Base-by-base conservation (phyloP, 2,113 vertebrate genomes). In the Microcebus griseorufus region DNA sequence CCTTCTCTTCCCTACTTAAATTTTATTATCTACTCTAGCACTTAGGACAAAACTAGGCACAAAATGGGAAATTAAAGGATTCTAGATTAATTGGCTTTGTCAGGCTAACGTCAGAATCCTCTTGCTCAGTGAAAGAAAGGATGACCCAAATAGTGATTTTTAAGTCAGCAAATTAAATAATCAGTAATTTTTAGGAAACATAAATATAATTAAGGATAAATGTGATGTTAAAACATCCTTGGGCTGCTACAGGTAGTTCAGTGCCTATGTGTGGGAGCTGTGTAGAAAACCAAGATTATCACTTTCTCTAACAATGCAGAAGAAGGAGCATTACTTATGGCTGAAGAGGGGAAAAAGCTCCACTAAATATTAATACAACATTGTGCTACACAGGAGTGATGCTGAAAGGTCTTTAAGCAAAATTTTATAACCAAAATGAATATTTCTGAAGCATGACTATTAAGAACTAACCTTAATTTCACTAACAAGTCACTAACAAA, bases 131-230 rank as follows among this genome's bases (percentile, higher is more conserved):
- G 29, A 1, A 86, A 79, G 58, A 62, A 91, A 51, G n/a, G 53
- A 78, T 64, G 6, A 4, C 29, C 60, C 11, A 76, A 7, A 93
- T 1, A 65, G 12, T 58, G 29, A 90, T 81, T 86, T 88, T 39
- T 90, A 70, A 78, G 86, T 39, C 13, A 94, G 32, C 34, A 92
- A 89, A 55, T 94, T 48, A 90, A 76, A 97, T 62, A 29, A 90
- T 22, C 34, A 51, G 48, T 79, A 37, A 79, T 39, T 85, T 80
- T 88, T 87, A 92, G 53, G 45, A 93, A 93, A 90, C 1, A 58
- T 45, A 84, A 88, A 73, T 12, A 69, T 37, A 84, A 67, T 3
- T 53, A 23, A 86, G 39, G 92, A 72, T 34, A 79, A 72, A 55
- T 82, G 11, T 45, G 51, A 65, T 2, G 67, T 12, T 72, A 79